These are phyloP conservation scores for Aleiodes leptofemur DNA, from an alignment of 2,888 invertebrate species.

Conservation along the genomic window DNA sequence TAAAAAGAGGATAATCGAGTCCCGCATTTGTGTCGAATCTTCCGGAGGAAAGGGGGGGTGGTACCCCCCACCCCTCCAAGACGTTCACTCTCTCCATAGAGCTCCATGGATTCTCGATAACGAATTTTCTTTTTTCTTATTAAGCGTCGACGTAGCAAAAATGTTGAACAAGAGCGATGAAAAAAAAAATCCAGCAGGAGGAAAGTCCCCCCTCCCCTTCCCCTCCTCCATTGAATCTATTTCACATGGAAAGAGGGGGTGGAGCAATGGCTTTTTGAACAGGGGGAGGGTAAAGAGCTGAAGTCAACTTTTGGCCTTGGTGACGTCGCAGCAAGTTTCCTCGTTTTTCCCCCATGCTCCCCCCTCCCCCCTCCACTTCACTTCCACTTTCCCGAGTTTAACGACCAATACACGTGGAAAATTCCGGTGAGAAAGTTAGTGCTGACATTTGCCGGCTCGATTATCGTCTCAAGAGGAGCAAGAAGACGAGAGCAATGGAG, in stretches of 20 bases:
- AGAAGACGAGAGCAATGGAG: neutral
- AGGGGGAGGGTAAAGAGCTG: neutral
- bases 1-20: slow-evolving; percentile 19
- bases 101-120: slow-evolving; percentile 63
- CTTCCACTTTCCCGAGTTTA: slow-evolving; percentile 44
- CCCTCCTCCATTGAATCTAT: too few relatives aligned
- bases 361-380: slow-evolving; percentile 13
- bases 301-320: slow-evolving; percentile 1
- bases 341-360: neutral
- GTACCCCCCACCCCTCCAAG: neutral
- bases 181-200: neutral
- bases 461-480: slow-evolving; percentile 5
- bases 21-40: slow-evolving; percentile 12
- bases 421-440: slow-evolving; percentile 34
- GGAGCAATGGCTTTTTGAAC: neutral
- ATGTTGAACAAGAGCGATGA: slow-evolving; percentile 43
- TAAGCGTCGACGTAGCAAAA: slow-evolving; percentile 39
- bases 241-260: too few relatives aligned
- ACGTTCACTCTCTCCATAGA: slow-evolving; percentile 55
- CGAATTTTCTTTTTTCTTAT: slow-evolving; percentile 53
- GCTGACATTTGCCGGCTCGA: slow-evolving; percentile 16
- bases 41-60: too few relatives aligned
- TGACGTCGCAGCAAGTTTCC: neutral
- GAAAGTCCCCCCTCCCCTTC: neutral
- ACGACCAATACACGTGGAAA: slow-evolving; percentile 42